These are phyloP conservation scores for Parthenolecanium corni DNA, from an alignment of 2,888 invertebrate species.

Conservation along the genomic window DNA sequence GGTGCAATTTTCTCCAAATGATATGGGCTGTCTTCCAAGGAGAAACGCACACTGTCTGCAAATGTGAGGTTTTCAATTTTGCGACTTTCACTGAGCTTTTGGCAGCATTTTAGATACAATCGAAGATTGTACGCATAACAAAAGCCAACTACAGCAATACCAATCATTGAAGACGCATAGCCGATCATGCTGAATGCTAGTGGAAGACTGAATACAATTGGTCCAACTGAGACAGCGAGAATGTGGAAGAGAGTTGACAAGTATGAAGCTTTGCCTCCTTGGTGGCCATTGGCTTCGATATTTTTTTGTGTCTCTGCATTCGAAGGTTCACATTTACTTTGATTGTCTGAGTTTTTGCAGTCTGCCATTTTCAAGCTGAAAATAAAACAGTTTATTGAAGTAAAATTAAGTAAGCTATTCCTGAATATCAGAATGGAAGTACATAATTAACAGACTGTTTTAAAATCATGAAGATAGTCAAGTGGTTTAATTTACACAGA, in stretches of 20 bases:
- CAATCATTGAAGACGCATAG: slow-evolving; percentile 9
- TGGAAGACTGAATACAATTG: slow-evolving; percentile 17
- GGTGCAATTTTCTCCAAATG: not conserved
- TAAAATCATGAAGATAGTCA: no score
- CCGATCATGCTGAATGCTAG: slow-evolving; percentile 16
- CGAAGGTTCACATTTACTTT: no score
- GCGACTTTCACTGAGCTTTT: not conserved
- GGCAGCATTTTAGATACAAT: slow-evolving; percentile 1
- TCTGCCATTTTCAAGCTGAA: no score
- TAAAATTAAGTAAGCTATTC: not conserved
- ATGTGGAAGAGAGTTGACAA: slow-evolving; percentile 15
- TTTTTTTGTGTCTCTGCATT: no score
- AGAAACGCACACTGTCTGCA: slow-evolving; percentile 12
- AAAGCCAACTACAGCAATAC: slow-evolving; percentile 11
- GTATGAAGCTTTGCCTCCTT: not conserved
- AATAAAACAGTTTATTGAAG: no score
- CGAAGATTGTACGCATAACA: slow-evolving; percentile 14
- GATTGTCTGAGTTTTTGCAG: no score
- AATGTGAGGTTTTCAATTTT: not conserved
- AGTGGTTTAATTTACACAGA: no score
- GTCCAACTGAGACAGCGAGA: slow-evolving; percentile 17
- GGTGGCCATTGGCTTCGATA: no score
- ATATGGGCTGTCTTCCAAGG: slow-evolving; percentile 6
- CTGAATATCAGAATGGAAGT: no score
- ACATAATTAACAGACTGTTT: no score